A percentile compares a stretch with the other conserved stretches of the same genome.
These are phyloP conservation scores for Drosophila pseudoananassae DNA, from an alignment of 1,140 invertebrate species.

Conservation along the genomic window DNA sequence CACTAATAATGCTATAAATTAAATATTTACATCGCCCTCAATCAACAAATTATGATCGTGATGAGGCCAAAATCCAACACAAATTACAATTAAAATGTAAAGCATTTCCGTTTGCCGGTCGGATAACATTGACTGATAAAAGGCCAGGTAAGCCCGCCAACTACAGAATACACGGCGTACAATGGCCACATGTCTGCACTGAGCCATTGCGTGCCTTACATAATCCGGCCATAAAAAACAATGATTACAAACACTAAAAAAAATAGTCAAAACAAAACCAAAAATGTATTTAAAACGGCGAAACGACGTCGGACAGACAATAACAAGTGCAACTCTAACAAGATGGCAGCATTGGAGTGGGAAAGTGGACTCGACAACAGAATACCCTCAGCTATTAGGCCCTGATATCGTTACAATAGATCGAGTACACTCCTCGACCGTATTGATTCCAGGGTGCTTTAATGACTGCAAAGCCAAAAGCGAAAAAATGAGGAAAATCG, in stretches of 20 bases:
- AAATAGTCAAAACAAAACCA: constrained; percentile 26
- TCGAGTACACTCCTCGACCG: not conserved
- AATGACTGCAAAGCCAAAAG: constrained; percentile 30
- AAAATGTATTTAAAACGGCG: constrained; percentile 41
- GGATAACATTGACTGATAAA: constrained; percentile 73
- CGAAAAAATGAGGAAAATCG: constrained; percentile 23
- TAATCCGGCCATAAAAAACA: constrained; percentile 42
- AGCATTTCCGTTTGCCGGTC: constrained; percentile 67
- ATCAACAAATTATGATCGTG: constrained; percentile 27
- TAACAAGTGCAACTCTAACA: constrained; percentile 48
- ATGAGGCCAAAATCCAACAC: constrained; percentile 17
- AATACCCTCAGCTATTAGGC: constrained; percentile 9
- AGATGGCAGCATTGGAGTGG: constrained; percentile 18
- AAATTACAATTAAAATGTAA: constrained; percentile 36
- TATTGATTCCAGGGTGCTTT: constrained; percentile 11
- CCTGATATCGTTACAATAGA: not conserved
- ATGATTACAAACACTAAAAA: constrained; percentile 22
- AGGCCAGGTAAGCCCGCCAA: constrained; percentile 24
- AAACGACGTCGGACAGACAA: constrained; percentile 26
- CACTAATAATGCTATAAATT: constrained; percentile 2
- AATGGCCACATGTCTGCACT: constrained; percentile 47
- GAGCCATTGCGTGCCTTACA: constrained; percentile 55
- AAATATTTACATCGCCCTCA: constrained; percentile 7
- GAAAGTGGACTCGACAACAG: not conserved
- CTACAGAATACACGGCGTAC: constrained; percentile 29